Base-by-base conservation (phyloP, 64 coral and sea anemone species). In the Cladopsammia gracilis region DNA sequence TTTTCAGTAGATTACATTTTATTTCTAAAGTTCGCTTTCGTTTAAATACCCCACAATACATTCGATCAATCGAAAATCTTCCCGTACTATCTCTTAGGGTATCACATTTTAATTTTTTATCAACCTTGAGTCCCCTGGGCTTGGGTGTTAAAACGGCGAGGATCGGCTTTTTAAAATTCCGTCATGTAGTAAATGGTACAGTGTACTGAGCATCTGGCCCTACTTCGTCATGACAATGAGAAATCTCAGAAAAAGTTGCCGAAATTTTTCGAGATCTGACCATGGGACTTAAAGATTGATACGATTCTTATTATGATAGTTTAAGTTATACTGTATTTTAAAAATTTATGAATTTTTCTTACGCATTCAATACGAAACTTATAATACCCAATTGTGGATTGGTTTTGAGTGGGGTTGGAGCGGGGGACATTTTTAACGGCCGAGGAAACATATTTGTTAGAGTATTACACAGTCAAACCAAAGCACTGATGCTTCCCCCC, bases 341-440 rank as follows among this genome's bases (percentile, higher is more conserved):
- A 20, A 67, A 67, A 6, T 19, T 67, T 2, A 10, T 6, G 18
- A 67, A 24, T n/a, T 73, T 75, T 75, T 75, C 44, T 13, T 75
- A 75, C 72, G 5, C 72, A 75, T 75, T 49, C 72, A 44, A 75
- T 75, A 75, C 72, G 72, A 75, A 75, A 49, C 45, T 75, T 50
- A 49, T 48, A 19, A 20, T 49, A 45, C 26, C 14, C 72, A 48
- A 45, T 14, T 5, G 23, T 23, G 3, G 65, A 25, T 69, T 69
- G 5, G 4, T 25, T 69, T 24, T 19, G 3, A 69, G 23, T 4
- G 65, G 65, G 7, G n/a, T 19, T 9, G 5, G 10, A 20, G 34
- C 34, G 34, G 34, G 34, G 34, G 34, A 0, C 61, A 20, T 15
- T 15, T 13, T 19, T 20, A 19, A 64, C 61, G 14, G 1, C 3